phyloP scores from a whole-genome alignment of 2,113 vertebrate genomes.

The Carlito syrichta region DNA sequence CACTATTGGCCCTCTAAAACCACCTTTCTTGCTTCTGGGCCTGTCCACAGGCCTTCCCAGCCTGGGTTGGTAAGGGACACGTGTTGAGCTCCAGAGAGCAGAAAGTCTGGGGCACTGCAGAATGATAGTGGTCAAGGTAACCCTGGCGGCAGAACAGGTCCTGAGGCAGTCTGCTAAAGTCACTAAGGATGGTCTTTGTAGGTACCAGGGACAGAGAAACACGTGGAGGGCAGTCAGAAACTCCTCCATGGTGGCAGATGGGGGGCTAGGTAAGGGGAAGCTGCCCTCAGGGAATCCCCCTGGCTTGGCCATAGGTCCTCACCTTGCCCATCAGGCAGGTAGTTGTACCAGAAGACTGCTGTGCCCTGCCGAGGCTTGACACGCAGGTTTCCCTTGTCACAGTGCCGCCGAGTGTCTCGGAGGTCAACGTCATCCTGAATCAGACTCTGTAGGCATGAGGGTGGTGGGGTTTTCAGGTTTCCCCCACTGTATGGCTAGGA shows the following conservation, averaged over 20 bases:
- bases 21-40: not conserved
- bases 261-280: not conserved
- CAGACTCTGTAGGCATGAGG: slow-evolving; percentile 85
- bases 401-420: slow-evolving; percentile 93
- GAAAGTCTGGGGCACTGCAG: not conserved
- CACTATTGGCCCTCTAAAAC: not conserved
- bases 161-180: not conserved
- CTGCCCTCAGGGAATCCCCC: not conserved
- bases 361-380: slow-evolving; percentile 92
- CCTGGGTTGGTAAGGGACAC: not conserved
- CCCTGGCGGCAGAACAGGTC: not conserved
- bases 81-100: not conserved
- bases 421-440: slow-evolving; percentile 94
- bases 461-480: not conserved
- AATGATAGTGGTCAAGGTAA: not conserved
- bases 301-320: not conserved
- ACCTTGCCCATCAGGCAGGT: slow-evolving; percentile 97
- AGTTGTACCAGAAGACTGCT: slow-evolving; percentile 98
- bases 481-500: not conserved
- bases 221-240: not conserved
- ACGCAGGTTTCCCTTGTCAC: slow-evolving; percentile 92
- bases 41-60: not conserved
- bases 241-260: not conserved
- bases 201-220: not conserved
- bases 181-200: not conserved